These are phyloP conservation scores for Crioceris asparagi DNA, from an alignment of 2,888 invertebrate genomes.

Conservation along the genomic window DNA sequence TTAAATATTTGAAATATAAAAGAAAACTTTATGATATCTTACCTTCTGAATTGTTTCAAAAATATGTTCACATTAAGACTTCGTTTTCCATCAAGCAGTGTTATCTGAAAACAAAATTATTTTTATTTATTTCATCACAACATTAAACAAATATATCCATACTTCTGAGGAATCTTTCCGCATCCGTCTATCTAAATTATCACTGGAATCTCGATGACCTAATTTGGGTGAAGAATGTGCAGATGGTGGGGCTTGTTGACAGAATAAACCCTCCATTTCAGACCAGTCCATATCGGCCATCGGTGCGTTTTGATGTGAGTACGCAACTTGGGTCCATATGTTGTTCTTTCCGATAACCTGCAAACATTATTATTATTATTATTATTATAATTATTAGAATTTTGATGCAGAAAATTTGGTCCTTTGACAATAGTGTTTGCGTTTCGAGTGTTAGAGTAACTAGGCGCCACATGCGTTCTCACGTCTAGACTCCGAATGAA, in stretches of 20 bases:
- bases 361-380: too few relatives aligned
- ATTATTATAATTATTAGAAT: too few relatives aligned
- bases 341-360: slow-evolving; percentile 82
- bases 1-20: neutral
- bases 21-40: slow-evolving; percentile 21
- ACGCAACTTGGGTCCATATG: slow-evolving; percentile 86
- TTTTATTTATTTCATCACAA: neutral
- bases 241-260: slow-evolving; percentile 62
- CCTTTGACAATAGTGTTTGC: too few relatives aligned
- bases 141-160: slow-evolving; percentile 9
- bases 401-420: too few relatives aligned
- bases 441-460: too few relatives aligned
- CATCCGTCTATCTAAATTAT: slow-evolving; percentile 48
- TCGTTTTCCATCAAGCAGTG: slow-evolving; percentile 82
- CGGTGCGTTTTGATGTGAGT: slow-evolving; percentile 72
- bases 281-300: slow-evolving; percentile 84
- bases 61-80: slow-evolving; percentile 97
- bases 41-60: slow-evolving; percentile 90
- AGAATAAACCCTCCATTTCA: slow-evolving; percentile 89
- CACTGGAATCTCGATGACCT: slow-evolving; percentile 35
- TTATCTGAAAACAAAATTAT: slow-evolving; percentile 47
- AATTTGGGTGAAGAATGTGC: slow-evolving; percentile 46
- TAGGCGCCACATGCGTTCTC: too few relatives aligned
- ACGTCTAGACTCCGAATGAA: too few relatives aligned
- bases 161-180: slow-evolving; percentile 73